These are phyloP conservation scores for Sebastes baramenuke DNA, from an alignment of 2,797 vertebrate species.

Conservation along the genomic window DNA sequence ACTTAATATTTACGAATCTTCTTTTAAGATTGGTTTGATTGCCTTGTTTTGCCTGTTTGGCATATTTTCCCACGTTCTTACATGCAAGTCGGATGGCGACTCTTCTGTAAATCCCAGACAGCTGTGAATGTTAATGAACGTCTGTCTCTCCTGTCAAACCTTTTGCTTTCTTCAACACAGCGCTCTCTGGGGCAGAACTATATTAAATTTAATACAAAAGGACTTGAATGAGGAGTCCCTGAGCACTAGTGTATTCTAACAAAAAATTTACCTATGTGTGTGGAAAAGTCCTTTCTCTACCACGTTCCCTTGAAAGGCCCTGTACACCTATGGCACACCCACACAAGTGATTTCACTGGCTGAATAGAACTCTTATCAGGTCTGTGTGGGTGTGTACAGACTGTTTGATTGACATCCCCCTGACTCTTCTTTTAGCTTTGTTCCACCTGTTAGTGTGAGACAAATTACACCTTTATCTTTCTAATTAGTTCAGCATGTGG, in stretches of 20 bases:
- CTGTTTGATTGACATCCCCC: neutral
- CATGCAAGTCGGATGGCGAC: neutral
- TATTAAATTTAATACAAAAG: neutral
- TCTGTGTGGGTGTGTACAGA: conserved; percentile 2
- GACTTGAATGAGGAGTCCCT: neutral
- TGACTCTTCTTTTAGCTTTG: neutral
- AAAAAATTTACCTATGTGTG: neutral
- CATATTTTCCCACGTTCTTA: neutral
- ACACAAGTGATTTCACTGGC: neutral
- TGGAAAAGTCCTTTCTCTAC: neutral
- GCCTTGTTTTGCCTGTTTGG: neutral
- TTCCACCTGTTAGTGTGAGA: neutral
- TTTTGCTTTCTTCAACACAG: neutral
- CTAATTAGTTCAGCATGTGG: neutral
- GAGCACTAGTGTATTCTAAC: neutral
- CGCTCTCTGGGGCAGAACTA: neutral
- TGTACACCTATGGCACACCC: neutral
- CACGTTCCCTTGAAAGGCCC: neutral
- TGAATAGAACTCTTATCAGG: neutral
- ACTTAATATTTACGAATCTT: too few species aligned
- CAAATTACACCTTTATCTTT: conserved; percentile 24
- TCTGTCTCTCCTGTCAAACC: neutral
- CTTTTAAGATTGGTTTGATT: neutral
- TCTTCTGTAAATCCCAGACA: neutral
- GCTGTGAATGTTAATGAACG: conserved; percentile 19